Evolutionary conservation across 2,888 invertebrate genomes (phyloP).

Genomic region (Caenorhabditis zanzibari): DNA sequence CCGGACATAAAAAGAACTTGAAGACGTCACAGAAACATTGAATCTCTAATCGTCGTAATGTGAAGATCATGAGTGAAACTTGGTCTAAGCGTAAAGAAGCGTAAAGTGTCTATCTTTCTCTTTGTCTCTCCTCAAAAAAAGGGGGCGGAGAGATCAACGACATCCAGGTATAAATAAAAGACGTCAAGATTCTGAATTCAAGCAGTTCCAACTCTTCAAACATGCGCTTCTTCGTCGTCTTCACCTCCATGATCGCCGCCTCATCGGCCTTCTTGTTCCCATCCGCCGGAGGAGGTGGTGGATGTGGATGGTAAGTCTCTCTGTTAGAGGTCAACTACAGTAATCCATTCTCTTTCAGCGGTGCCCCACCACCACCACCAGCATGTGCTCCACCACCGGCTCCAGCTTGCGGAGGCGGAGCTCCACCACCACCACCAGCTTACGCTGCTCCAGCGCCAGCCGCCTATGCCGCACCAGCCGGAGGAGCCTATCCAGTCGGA

Average conservation of each 20-base stretch:
- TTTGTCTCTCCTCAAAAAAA: neutral
- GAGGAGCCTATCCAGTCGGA: slow-evolving; percentile 61
- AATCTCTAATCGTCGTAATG: slow-evolving; percentile 23
- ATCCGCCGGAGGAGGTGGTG: slow-evolving; percentile 64
- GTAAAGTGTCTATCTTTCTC: slow-evolving; percentile 31
- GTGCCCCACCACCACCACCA: slow-evolving; percentile 69
- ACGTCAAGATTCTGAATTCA: slow-evolving; percentile 7
- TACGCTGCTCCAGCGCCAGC: slow-evolving; percentile 55
- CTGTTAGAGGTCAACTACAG: neutral
- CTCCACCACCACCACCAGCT: slow-evolving; percentile 59
- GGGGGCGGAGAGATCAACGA: slow-evolving; percentile 36
- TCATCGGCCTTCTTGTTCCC: slow-evolving; percentile 67
- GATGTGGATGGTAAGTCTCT: slow-evolving; percentile 66
- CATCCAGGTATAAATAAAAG: neutral
- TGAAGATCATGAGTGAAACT: slow-evolving; percentile 35
- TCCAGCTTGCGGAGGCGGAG: slow-evolving; percentile 63
- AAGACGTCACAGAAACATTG: slow-evolving; percentile 25
- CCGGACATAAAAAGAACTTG: neutral
- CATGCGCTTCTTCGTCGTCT: slow-evolving; percentile 65
- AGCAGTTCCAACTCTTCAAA: slow-evolving; percentile 48
- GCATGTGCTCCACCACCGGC: slow-evolving; percentile 59
- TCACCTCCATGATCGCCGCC: slow-evolving; percentile 60
- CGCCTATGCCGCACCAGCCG: slow-evolving; percentile 57
- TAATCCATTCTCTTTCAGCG: slow-evolving; percentile 27
- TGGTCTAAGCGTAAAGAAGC: slow-evolving; percentile 19